Evolutionary conservation across 2,888 invertebrate genomes (phyloP).

Genomic region (Reticulitermes lucifugus): DNA sequence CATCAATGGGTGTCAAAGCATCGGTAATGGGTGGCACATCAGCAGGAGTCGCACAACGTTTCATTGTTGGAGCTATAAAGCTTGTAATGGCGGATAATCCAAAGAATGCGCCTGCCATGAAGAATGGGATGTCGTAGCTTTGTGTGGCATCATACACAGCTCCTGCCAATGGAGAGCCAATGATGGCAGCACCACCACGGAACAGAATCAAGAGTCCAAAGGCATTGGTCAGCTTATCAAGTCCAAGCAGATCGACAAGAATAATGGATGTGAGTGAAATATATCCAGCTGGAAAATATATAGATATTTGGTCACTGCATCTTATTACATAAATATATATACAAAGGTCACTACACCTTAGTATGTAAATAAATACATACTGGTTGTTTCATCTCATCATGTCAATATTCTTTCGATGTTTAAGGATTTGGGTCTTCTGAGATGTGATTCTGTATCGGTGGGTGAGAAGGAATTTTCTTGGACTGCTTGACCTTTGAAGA

Average conservation of each 20-base stretch:
- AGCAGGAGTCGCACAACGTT: conserved; percentile 68
- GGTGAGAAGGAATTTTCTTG: too few species aligned
- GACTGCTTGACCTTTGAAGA: too few species aligned
- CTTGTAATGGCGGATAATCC: conserved; percentile 86
- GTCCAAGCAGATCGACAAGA: conserved; percentile 93
- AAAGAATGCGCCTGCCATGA: conserved; percentile 91
- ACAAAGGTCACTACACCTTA: too few species aligned
- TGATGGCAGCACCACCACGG: conserved; percentile 93
- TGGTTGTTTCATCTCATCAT: too few species aligned
- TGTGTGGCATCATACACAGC: conserved; percentile 88
- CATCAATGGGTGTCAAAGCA: conserved; percentile 82
- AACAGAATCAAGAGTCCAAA: conserved; percentile 96
- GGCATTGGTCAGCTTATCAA: conserved; percentile 96
- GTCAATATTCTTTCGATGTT: too few species aligned
- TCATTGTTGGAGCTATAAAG: conserved; percentile 82
- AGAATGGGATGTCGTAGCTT: conserved; percentile 91
- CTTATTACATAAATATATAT: not conserved
- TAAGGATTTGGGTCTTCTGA: too few species aligned
- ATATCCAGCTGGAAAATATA: conserved; percentile 81
- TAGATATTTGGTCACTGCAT: not conserved
- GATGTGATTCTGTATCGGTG: too few species aligned
- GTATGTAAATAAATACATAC: too few species aligned
- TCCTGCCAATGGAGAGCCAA: conserved; percentile 87
- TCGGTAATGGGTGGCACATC: conserved; percentile 74
- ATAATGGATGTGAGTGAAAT: conserved; percentile 98